A percentile compares a stretch with the other conserved stretches of the same genome.
These are phyloP conservation scores for Polyommatus iphigenia DNA, from an alignment of 2,888 invertebrate genomes.

Conservation along the genomic window DNA sequence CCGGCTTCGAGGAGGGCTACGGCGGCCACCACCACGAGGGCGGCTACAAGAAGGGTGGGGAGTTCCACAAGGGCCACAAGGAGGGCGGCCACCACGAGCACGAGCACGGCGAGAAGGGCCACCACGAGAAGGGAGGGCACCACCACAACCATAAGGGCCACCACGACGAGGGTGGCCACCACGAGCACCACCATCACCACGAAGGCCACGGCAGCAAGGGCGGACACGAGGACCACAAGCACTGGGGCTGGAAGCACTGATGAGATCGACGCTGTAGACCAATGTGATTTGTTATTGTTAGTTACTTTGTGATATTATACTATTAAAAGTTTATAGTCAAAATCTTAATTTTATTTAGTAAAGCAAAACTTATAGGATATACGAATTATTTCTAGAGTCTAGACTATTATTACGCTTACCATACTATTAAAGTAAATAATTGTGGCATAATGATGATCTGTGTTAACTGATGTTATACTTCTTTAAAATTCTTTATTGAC, in stretches of 20 bases:
- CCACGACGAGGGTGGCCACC: conserved; percentile 86
- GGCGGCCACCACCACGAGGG: conserved; percentile 88
- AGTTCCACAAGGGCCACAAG: conserved; percentile 89
- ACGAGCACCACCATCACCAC: conserved; percentile 86
- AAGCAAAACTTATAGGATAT: background rate
- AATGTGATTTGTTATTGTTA: conserved; percentile 41
- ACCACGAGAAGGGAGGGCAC: conserved; percentile 88
- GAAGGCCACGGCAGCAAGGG: conserved; percentile 88
- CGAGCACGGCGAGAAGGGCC: conserved; percentile 88
- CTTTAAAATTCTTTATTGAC: too few relatives aligned
- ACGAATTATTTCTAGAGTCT: background rate
- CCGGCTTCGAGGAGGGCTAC: conserved; percentile 89
- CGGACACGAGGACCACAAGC: conserved; percentile 87
- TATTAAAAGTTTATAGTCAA: conserved; percentile 32
- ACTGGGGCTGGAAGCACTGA: conserved; percentile 84
- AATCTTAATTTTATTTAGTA: conserved; percentile 6
- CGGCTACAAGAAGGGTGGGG: conserved; percentile 88
- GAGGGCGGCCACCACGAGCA: conserved; percentile 87
- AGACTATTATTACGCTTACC: too few relatives aligned
- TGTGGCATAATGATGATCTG: too few relatives aligned
- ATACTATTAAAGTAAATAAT: too few relatives aligned
- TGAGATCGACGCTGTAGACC: conserved; percentile 31
- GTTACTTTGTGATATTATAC: conserved; percentile 45
- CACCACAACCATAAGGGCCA: conserved; percentile 88
- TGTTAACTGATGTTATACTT: too few relatives aligned